phyloP scores from a whole-genome alignment of 2,113 vertebrate genomes.

The Oxygymnocypris stewartii region DNA sequence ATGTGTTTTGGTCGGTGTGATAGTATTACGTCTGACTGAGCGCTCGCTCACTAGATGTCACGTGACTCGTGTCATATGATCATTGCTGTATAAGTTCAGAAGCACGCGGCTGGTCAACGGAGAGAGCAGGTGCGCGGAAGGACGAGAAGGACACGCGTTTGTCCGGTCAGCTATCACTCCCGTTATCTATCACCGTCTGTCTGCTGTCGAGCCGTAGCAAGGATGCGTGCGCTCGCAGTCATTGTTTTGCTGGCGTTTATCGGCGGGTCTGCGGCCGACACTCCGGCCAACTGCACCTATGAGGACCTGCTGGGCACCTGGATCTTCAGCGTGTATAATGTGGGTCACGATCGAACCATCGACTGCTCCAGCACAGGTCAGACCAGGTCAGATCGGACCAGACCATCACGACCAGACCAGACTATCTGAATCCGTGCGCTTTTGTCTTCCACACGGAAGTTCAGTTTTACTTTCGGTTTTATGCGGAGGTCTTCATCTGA shows the following conservation, averaged over 20 bases:
- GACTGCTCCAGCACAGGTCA: conserved; percentile 87
- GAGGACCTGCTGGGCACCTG: conserved; percentile 87
- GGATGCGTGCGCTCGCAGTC: conserved; percentile 45
- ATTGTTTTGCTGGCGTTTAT: conserved; percentile 33
- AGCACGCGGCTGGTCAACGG: not conserved
- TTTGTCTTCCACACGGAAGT: not conserved
- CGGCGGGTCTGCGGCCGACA: conserved; percentile 72
- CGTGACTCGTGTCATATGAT: conserved; percentile 45
- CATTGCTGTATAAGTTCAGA: conserved; percentile 9
- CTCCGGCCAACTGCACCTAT: conserved; percentile 91
- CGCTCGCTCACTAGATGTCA: conserved; percentile 5
- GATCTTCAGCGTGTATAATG: conserved; percentile 82
- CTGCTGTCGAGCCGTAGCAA: not conserved
- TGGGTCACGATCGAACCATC: conserved; percentile 65
- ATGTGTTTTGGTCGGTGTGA: not conserved
- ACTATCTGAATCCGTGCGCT: no score
- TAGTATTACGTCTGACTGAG: no score
- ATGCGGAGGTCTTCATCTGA: not conserved
- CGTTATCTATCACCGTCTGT: not conserved
- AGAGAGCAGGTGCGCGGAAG: not conserved
- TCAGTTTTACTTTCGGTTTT: conserved; percentile 14
- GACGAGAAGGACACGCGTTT: not conserved
- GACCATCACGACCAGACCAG: no score
- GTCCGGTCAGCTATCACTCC: not conserved
- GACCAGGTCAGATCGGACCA: not conserved